Evolutionary conservation across 1,140 invertebrate species (phyloP).

Genomic region (Drosophila nasuta): DNA sequence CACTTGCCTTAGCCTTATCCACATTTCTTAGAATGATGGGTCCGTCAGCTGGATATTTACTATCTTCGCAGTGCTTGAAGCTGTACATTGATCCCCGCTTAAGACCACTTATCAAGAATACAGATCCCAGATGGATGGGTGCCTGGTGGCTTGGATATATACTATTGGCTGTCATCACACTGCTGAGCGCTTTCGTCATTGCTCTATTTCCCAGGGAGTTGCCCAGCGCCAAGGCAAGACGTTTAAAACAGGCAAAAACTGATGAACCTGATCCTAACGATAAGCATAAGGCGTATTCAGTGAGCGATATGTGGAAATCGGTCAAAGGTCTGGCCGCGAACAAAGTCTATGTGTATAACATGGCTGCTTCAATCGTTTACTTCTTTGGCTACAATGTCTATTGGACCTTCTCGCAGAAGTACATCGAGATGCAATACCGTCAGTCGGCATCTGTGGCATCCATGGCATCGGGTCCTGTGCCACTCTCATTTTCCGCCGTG

Average conservation of each 20-base stretch:
- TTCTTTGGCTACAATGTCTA: slow-evolving; percentile 90
- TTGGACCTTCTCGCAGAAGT: slow-evolving; percentile 91
- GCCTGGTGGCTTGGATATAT: slow-evolving; percentile 95
- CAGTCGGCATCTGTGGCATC: slow-evolving; percentile 89
- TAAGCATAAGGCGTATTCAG: slow-evolving; percentile 40
- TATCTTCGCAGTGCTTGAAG: slow-evolving; percentile 89
- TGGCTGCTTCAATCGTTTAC: slow-evolving; percentile 88
- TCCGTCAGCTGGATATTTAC: slow-evolving; percentile 89
- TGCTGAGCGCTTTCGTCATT: slow-evolving; percentile 87
- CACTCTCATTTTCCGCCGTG: slow-evolving; percentile 89
- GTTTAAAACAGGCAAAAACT: slow-evolving; percentile 9
- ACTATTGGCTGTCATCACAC: slow-evolving; percentile 87
- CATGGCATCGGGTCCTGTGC: slow-evolving; percentile 89
- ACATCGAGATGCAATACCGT: slow-evolving; percentile 90
- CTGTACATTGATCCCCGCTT: slow-evolving; percentile 89
- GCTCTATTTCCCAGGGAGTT: slow-evolving; percentile 88
- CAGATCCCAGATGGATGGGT: slow-evolving; percentile 91
- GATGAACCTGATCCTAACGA: slow-evolving; percentile 1
- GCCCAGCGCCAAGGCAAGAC: slow-evolving; percentile 83
- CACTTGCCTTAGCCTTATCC: slow-evolving; percentile 86
- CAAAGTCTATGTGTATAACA: slow-evolving; percentile 88
- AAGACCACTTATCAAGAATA: slow-evolving; percentile 88
- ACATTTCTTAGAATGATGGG: slow-evolving; percentile 90
- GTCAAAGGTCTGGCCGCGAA: slow-evolving; percentile 85
- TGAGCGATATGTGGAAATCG: slow-evolving; percentile 57